Evolutionary conservation across 2,113 vertebrate genomes (phyloP).

Genomic region (Strix uralensis): DNA sequence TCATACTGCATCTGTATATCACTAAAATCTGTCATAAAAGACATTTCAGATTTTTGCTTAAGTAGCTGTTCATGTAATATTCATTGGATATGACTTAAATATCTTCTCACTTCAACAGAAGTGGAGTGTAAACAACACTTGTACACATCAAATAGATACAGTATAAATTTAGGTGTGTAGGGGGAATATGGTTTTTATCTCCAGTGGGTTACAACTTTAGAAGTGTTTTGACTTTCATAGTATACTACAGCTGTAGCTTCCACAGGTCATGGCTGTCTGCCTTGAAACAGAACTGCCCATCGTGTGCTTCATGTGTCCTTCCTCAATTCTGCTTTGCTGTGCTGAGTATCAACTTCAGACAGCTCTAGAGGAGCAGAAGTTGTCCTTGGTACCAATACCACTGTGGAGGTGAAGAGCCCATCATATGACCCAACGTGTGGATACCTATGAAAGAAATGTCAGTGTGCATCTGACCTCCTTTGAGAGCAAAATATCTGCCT

Average conservation of each 20-base stretch:
- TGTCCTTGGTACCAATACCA: not conserved
- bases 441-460: not conserved
- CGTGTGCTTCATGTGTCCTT: not conserved
- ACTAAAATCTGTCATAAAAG: constrained; percentile 4
- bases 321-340: not conserved
- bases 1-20: not conserved
- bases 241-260: not conserved
- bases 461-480: not conserved
- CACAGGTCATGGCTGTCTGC: not conserved
- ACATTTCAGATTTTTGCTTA: not conserved
- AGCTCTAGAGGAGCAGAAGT: not conserved
- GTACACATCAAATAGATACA: not conserved
- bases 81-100: constrained; percentile 16
- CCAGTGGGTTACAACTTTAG: not conserved
- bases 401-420: not conserved
- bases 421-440: not conserved
- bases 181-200: not conserved
- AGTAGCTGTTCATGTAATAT: constrained; percentile 35
- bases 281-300: not conserved
- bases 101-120: not conserved
- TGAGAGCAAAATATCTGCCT: not conserved
- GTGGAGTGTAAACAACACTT: constrained; percentile 1
- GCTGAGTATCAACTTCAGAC: not conserved
- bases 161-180: not conserved
- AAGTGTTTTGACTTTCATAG: not conserved